Evolutionary conservation across 2,113 vertebrate genomes (phyloP).

Genomic region (Oncorhynchus tshawytscha): DNA sequence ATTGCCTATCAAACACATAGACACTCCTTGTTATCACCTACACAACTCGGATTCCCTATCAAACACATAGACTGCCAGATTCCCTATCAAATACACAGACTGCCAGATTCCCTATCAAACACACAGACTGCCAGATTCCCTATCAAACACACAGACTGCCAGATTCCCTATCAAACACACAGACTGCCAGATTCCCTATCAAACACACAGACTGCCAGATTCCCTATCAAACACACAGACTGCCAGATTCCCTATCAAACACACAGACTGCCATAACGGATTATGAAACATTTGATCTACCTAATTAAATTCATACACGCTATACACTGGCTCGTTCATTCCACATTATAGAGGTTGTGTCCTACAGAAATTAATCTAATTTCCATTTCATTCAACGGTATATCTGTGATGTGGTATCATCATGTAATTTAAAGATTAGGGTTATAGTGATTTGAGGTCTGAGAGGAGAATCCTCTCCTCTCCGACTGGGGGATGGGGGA

Average conservation of each 20-base stretch:
- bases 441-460: background rate
- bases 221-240: too few species aligned
- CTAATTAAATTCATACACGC: background rate
- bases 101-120: too few species aligned
- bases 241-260: too few species aligned
- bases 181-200: too few species aligned
- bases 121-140: too few species aligned
- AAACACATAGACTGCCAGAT: too few species aligned
- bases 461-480: background rate
- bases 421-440: background rate
- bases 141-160: too few species aligned
- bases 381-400: background rate
- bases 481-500: background rate
- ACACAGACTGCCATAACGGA: background rate
- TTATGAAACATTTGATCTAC: slow-evolving; percentile 7
- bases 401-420: background rate
- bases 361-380: background rate
- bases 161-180: too few species aligned
- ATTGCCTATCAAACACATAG: too few species aligned
- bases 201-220: too few species aligned
- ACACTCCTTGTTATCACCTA: background rate
- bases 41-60: background rate
- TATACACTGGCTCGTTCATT: background rate
- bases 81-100: too few species aligned
- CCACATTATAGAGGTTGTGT: background rate